Conservation (phyloP, 2,113 vertebrate species). For the Mobula birostris region DNA sequence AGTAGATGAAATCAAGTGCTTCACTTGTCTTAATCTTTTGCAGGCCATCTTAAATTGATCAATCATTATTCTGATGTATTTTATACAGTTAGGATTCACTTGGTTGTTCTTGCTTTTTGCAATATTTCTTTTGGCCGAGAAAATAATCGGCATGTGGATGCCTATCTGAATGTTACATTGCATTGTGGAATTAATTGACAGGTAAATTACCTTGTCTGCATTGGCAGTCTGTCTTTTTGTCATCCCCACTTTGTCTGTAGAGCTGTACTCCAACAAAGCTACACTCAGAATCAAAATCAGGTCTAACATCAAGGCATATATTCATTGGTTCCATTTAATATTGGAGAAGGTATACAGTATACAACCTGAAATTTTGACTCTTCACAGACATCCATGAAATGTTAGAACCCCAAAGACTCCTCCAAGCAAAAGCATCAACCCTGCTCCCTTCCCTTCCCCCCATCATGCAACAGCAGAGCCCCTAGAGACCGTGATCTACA, state of each 20-base stretch:
- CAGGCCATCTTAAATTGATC: slow-evolving; percentile 9
- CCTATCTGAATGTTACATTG: background rate
- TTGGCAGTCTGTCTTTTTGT: background rate
- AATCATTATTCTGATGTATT: background rate
- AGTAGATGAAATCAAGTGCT: background rate
- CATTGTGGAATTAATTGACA: slow-evolving; percentile 26
- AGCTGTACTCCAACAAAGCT: background rate
- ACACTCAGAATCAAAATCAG: too few relatives aligned
- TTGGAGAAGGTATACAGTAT: too few relatives aligned
- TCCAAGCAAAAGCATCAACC: too few relatives aligned
- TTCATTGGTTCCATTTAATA: too few relatives aligned
- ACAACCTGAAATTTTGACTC: too few relatives aligned
- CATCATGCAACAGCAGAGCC: too few relatives aligned
- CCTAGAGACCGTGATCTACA: too few relatives aligned
- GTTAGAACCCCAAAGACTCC: too few relatives aligned
- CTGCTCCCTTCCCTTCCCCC: too few relatives aligned
- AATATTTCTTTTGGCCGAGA: slow-evolving; percentile 10
- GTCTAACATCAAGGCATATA: too few relatives aligned
- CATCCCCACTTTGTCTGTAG: background rate
- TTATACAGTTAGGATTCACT: slow-evolving; percentile 22
- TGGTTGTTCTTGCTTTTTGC: background rate
- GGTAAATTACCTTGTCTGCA: slow-evolving; percentile 28
- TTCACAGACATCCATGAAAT: too few relatives aligned
- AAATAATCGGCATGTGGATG: background rate
- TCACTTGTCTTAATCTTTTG: slow-evolving; percentile 1